Base-by-base conservation (phyloP, 2,888 invertebrate species). In the Lasioglossum calceatum region DNA sequence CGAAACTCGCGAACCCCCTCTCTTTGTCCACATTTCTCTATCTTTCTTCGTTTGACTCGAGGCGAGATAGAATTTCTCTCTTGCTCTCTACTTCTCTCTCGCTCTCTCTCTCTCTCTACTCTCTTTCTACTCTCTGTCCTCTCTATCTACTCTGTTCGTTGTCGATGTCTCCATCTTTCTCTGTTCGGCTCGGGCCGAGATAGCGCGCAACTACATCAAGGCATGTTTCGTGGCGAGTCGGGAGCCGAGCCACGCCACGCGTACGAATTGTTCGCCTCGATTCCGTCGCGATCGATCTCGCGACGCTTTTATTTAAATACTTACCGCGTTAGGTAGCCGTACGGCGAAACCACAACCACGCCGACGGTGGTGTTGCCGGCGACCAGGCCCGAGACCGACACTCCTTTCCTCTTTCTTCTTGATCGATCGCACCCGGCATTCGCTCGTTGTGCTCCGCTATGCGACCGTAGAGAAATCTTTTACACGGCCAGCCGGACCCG, bases 231-330 rank as follows among this genome's bases (percentile, higher is more conserved):
- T 32, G 47, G 61, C 54, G 61, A 50, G 61, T n/a, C 27, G 61
- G 14, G 61, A 61, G 67, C 36, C 36, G 23, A 67, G 67, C 67
- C 36, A 67, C 23, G 67, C 39, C 67, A 79, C 77, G 71, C 77
- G 70, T 54, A 42, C 79, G 36, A 78, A 77, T 77, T 71, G 72
- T 39, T 32, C 72, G 77, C 67, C 64, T 75, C 83, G 83, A 83
- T 83, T 80, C 70, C 70, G 75, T 50, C 47, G 70, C 67, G 82
- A 83, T 83, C 80, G 67, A 80, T 79, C 80, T 70, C 75, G 70
- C 54, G 47, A 73, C 39, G 77, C 39, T 80, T 74, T 75, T 75
- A 70, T 80, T 80, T 71, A 74, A 71, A 74, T 75, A 39, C 19
- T 77, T 73, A 27, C 44, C 61, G 73, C 82, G 64, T 71, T 61